Evolutionary conservation across 1,140 invertebrate species (phyloP).

Genomic region (Bombus polaris): DNA sequence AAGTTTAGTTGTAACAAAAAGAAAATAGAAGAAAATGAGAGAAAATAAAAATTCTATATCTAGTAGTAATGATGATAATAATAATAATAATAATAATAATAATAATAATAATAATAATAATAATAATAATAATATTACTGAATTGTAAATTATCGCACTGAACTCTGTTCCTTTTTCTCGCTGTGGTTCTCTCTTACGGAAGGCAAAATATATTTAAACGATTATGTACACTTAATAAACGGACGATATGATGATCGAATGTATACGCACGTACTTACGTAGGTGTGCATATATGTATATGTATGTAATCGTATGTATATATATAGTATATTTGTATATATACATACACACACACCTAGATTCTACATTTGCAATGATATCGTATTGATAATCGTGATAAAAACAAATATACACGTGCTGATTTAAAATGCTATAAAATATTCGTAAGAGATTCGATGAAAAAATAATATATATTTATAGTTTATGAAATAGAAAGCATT

Average conservation of each 20-base stretch:
- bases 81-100: not conserved
- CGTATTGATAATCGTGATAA: constrained; percentile 54
- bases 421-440: constrained; percentile 72
- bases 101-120: constrained; percentile 13
- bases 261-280: constrained; percentile 11
- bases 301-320: constrained; percentile 12
- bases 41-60: constrained; percentile 16
- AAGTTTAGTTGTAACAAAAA: not conserved
- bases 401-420: constrained; percentile 66
- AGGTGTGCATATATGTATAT: not conserved
- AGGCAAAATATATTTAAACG: not conserved
- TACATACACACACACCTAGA: not conserved
- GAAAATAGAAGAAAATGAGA: constrained; percentile 9
- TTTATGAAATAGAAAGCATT: too few species aligned
- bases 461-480: too few species aligned
- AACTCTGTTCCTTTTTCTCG: constrained; percentile 16
- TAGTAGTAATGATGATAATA: not conserved
- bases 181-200: not conserved
- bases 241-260: not conserved
- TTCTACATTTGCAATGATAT: not conserved
- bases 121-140: not conserved
- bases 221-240: constrained; percentile 31
- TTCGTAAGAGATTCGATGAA: not conserved
- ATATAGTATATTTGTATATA: not conserved
- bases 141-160: not conserved